Evolutionary conservation across 2,113 vertebrate species (phyloP), one percentile per base, ranked within the genome.

Genomic region (Pseudorasbora parva): DNA sequence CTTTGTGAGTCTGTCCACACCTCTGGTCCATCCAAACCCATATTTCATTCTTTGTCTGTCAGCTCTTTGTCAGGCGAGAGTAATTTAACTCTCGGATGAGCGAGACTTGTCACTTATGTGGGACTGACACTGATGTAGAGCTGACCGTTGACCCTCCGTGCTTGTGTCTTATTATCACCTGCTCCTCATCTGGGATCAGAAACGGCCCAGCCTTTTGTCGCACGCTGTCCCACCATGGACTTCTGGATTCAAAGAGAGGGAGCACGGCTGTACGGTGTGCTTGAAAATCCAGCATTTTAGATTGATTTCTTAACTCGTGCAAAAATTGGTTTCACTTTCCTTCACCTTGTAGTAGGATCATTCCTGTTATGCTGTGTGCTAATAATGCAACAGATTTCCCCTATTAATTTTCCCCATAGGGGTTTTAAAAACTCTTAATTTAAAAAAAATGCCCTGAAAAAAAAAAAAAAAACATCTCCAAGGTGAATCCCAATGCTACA

Each of bases 111-210:
- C 79, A 79, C 66, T 82, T 80, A 66, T 83, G 66, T 59, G 66
- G 37, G 57, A 66, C 57, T 47, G 82, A 72, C 54, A 78, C 41
- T 25, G 51, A 81, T 80, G 37, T 64, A 80, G 47, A 83, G 21
- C 57, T 49, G 49, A 84, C 77, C 77, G 81, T 64, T 84, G 73
- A 86, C 73, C 78, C 56, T 21, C 25, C 1, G 12, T 14, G 25
- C 82, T 81, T 84, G 81, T 76, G 78, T 73, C 66, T 78, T 45
- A 78, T 87, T 87, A 87, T 84, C 82, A 82, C 78, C 45, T 78
- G 37, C 45, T 84, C 15, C 47, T 77, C 56, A 66, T 57, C 45
- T 82, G 78, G 11, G 43, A 81, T 51, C 62, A 37, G 60, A 47
- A 19, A 30, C 33, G 51, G 30, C 59, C 47, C 85, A 60, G 62